These are phyloP conservation scores for Phengaris arion DNA, from an alignment of 2,888 invertebrate genomes.

Conservation along the genomic window DNA sequence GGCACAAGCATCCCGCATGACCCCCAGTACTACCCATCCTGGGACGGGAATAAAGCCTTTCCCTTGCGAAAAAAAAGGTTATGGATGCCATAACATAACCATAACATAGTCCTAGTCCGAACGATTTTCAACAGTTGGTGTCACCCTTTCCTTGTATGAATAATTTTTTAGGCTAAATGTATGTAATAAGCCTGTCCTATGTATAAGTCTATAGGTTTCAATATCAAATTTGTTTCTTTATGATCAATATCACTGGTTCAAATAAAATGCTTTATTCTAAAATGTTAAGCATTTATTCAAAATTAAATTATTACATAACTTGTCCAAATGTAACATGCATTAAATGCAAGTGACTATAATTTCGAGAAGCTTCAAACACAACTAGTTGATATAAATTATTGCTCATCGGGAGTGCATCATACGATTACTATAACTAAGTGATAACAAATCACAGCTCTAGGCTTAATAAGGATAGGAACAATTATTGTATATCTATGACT, in stretches of 20 bases:
- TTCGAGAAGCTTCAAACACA: constrained; percentile 17
- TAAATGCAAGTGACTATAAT: constrained; percentile 22
- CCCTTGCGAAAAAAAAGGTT: no score
- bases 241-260: background rate
- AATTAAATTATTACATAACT: background rate
- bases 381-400: constrained; percentile 20
- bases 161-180: no score
- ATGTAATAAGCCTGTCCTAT: no score
- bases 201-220: no score
- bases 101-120: no score
- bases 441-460: constrained; percentile 47
- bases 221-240: no score
- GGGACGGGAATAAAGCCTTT: no score
- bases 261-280: background rate
- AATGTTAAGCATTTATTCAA: constrained; percentile 5
- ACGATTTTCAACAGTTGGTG: no score
- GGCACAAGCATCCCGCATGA: no score
- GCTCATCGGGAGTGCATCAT: constrained; percentile 3
- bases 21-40: no score
- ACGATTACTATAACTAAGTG: constrained; percentile 10
- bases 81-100: no score
- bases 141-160: no score
- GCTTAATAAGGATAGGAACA: constrained; percentile 51
- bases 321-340: constrained; percentile 10
- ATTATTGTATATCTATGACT: constrained; percentile 33